Conservation (phyloP, 92 coral and sea anemone species). For the Anthopleura xanthogrammica region DNA sequence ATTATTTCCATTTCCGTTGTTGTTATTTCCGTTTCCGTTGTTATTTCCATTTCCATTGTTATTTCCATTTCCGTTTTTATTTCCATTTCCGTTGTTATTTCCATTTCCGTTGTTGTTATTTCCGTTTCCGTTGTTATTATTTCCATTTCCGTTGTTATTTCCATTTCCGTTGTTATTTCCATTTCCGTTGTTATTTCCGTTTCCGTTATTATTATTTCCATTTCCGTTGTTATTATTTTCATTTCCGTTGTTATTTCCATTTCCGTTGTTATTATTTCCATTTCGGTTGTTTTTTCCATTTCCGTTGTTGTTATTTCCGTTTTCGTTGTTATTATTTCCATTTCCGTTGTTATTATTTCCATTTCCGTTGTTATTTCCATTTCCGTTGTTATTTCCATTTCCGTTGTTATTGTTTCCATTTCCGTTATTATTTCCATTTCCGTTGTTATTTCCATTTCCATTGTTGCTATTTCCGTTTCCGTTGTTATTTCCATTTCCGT, state of each 20-base stretch:
- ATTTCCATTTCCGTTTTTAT: conserved; percentile 9
- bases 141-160: not conserved
- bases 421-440: not conserved
- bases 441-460: not conserved
- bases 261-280: not conserved
- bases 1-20: not conserved
- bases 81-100: conserved; percentile 10
- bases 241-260: not conserved
- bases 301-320: not conserved
- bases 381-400: not conserved
- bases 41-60: not conserved
- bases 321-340: not conserved
- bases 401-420: not conserved
- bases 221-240: not conserved
- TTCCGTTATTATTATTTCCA: not conserved
- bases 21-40: conserved; percentile 3
- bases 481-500: not conserved
- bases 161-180: not conserved
- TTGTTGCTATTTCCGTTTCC: not conserved
- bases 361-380: not conserved
- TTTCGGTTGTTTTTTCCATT: not conserved
- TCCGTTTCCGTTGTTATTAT: not conserved
- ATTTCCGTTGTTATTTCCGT: not conserved
- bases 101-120: conserved; percentile 4
- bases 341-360: not conserved